phyloP scores from a whole-genome alignment of 2,888 invertebrate species.

The Zootermopsis nevadensis region DNA sequence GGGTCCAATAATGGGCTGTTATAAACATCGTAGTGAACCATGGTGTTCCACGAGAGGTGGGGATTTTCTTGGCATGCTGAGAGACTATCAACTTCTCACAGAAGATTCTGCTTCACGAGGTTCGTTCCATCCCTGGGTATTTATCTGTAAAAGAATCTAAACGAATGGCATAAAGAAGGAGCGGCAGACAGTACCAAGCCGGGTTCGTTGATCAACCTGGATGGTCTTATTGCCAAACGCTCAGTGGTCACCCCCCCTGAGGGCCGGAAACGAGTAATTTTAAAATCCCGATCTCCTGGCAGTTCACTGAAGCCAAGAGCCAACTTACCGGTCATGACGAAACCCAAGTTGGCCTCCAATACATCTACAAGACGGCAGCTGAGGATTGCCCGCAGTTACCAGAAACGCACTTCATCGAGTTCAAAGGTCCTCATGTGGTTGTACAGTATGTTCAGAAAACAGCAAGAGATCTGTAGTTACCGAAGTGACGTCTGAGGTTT shows the following conservation, averaged over 20 bases:
- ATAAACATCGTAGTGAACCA: too few species aligned
- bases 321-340: background rate
- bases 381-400: background rate
- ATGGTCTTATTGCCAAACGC: background rate
- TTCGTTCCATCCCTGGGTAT: background rate
- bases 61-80: too few species aligned
- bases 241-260: constrained; percentile 11
- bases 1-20: too few species aligned
- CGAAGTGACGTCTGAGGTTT: too few species aligned
- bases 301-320: background rate
- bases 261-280: constrained; percentile 15
- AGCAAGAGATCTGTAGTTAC: too few species aligned
- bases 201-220: background rate
- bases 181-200: background rate
- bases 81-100: too few species aligned
- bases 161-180: background rate
- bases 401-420: background rate
- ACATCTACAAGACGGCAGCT: background rate
- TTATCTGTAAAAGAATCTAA: background rate
- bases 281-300: constrained; percentile 5
- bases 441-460: too few species aligned
- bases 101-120: too few species aligned
- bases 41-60: too few species aligned
- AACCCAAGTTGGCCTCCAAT: background rate
- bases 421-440: background rate